phyloP scores from a whole-genome alignment of 1,140 invertebrate genomes.

The Gryon sp. region DNA sequence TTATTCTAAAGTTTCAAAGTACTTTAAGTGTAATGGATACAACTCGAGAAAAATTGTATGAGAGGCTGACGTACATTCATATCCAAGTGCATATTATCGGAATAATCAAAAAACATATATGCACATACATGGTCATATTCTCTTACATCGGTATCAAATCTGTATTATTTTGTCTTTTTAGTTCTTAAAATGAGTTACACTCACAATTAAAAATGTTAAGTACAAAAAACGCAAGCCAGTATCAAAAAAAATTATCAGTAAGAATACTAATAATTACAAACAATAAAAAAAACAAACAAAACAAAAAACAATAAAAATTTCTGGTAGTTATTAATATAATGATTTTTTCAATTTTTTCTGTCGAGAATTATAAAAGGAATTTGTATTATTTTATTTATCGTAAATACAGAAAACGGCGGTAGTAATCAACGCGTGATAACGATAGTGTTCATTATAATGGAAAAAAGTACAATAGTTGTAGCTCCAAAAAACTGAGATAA shows the following conservation, averaged over 20 bases:
- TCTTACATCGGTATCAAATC: conserved; percentile 6
- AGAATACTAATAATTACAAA: too few species aligned
- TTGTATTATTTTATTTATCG: too few species aligned
- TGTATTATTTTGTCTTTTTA: too few species aligned
- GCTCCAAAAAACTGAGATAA: conserved; percentile 1
- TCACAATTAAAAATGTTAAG: too few species aligned
- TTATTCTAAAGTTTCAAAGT: conserved; percentile 57
- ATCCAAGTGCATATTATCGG: conserved; percentile 38
- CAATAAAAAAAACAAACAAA: too few species aligned
- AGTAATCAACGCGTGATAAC: conserved; percentile 3
- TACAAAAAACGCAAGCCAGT: not conserved
- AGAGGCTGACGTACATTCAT: conserved; percentile 29
- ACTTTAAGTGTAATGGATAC: conserved; percentile 59
- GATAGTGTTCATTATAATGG: not conserved
- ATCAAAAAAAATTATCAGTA: too few species aligned
- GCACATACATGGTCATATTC: conserved; percentile 16
- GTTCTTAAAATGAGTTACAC: too few species aligned
- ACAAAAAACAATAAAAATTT: too few species aligned
- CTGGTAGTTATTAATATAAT: too few species aligned
- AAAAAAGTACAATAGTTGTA: conserved; percentile 11
- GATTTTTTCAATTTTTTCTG: too few species aligned
- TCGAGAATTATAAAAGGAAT: too few species aligned
- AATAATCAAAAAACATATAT: conserved; percentile 1
- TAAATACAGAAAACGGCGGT: too few species aligned
- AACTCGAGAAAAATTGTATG: conserved; percentile 67